A percentile compares a stretch with the other conserved stretches of the same genome.
Conservation (phyloP, 2,888 invertebrate genomes). For the Tinea pellionella region DNA sequence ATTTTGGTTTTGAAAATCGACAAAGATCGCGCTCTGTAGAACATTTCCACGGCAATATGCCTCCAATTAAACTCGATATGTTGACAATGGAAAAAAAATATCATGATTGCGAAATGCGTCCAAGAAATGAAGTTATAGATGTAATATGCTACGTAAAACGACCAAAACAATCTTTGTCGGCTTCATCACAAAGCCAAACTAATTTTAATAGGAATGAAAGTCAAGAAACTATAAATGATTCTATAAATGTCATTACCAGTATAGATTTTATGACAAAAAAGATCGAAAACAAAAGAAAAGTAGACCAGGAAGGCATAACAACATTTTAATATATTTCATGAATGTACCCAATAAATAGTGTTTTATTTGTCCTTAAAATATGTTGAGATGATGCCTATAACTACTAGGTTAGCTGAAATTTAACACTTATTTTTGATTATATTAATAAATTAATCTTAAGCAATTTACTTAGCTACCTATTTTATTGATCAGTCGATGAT, state of each 20-base stretch:
- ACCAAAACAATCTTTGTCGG: slow-evolving; percentile 1
- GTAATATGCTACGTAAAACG: neutral
- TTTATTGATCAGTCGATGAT: too few species aligned
- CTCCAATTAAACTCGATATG: neutral
- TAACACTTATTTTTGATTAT: too few species aligned
- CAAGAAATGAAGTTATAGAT: slow-evolving; percentile 4
- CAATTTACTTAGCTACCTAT: too few species aligned
- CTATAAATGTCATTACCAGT: neutral
- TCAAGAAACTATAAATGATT: neutral
- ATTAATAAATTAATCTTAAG: too few species aligned
- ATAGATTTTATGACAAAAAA: neutral
- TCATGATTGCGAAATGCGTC: neutral
- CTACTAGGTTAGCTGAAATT: too few species aligned
- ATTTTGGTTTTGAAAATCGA: neutral
- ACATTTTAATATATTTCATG: neutral
- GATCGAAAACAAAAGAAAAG: neutral
- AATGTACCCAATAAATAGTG: neutral
- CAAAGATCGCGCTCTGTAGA: neutral
- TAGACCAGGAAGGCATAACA: neutral
- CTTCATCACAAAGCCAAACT: neutral
- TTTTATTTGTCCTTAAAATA: too few species aligned
- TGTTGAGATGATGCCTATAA: too few species aligned
- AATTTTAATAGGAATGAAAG: neutral
- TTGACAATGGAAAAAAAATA: neutral
- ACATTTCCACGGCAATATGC: neutral